Evolutionary conservation across 2,113 vertebrate species (phyloP).

Genomic region (Cathartes aura): DNA sequence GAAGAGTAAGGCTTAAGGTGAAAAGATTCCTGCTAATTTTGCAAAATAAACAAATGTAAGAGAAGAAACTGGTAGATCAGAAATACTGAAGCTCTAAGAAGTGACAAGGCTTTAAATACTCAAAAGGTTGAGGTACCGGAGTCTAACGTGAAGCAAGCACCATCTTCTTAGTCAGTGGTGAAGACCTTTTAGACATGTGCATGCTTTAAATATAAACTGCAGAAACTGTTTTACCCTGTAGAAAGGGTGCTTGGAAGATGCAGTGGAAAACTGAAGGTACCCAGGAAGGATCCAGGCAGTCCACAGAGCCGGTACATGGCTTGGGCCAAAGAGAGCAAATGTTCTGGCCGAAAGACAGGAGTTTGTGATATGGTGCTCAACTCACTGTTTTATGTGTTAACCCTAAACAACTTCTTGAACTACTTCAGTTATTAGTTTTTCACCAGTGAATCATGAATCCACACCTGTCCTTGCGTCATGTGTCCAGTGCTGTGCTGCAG

Average conservation of each 20-base stretch:
- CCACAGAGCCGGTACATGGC: rapidly evolving
- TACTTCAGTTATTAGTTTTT: neutral
- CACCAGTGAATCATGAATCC: neutral
- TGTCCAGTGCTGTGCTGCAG: neutral
- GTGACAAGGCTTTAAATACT: neutral
- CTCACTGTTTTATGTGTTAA: neutral
- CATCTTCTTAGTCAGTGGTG: neutral
- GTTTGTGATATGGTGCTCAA: neutral
- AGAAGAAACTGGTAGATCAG: neutral
- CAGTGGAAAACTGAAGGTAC: neutral
- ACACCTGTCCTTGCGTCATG: neutral
- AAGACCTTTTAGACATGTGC: neutral
- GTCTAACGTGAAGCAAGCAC: neutral
- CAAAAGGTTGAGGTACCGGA: neutral
- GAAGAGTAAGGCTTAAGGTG: neutral
- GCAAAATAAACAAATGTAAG: neutral
- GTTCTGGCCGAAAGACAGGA: neutral
- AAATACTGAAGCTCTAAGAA: neutral
- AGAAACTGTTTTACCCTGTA: neutral
- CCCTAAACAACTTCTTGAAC: neutral
- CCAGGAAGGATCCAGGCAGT: neutral
- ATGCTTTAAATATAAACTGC: neutral
- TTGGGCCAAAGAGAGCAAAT: neutral
- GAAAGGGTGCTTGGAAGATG: neutral
- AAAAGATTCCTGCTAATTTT: neutral